Base-by-base conservation (phyloP, 2,888 invertebrate genomes). In the Eilema caniola region DNA sequence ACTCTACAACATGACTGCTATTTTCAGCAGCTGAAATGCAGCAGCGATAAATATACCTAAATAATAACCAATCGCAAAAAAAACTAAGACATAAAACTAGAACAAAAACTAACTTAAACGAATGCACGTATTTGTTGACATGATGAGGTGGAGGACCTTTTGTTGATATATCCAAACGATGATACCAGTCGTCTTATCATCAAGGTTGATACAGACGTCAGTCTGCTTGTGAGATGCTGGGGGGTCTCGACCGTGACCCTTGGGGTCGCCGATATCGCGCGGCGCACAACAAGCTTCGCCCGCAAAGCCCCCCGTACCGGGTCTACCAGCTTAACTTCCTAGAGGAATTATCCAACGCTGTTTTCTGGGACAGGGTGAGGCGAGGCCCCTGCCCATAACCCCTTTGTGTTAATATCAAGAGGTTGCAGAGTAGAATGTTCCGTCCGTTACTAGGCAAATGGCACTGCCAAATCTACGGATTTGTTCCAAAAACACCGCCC, bases 171-270 rank as follows among this genome's bases (percentile, higher is more conserved):
- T 31, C 60, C 20, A 47, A 47, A 20, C 20, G 47, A 47, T 47
- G 47, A 20, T 47, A 47, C 47, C 20, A 47, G 20, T 47, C 20
- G 47, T 47, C 47, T 47, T 47, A 47, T 47, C 47, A 20, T 47
- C 47, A 47, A 47, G 47, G 47, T 47, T 47, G 47, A 47, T 47
- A 47, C 20, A 47, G 47, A 47, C 47, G 47, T 47, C 47, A 47
- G 47, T 47, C 47, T 47, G 47, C 47, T 47, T 47, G 20, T 20
- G 20, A 47, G 20, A 20, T 47, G 47, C 47, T 20, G 47, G 47
- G 47, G 47, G 47, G 47, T 47, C 47, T 47, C 47, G 47, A 47
- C 47, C 47, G 47, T 47, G 47, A 47, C 47, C 47, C 47, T 47
- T 47, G 47, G 47, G 47, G 20, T 47, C 47, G 20, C 47, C 20